Conservation (phyloP, 2,888 invertebrate genomes). For the Rapana venosa region DNA sequence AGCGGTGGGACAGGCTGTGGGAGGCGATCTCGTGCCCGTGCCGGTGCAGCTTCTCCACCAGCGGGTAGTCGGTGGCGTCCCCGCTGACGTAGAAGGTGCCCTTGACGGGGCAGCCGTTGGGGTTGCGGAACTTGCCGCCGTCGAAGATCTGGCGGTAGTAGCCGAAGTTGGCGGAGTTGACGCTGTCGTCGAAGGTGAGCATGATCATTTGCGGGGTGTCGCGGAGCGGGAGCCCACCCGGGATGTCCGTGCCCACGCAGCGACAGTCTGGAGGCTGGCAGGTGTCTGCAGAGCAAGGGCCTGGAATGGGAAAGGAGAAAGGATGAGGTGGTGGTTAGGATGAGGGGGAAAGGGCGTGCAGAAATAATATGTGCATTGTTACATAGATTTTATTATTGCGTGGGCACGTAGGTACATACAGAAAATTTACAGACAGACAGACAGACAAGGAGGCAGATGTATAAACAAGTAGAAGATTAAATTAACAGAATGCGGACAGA, state of each 20-base stretch:
- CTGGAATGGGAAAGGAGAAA: conserved; percentile 35
- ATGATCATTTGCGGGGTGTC: conserved; percentile 64
- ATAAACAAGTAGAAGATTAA: no score
- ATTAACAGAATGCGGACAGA: no score
- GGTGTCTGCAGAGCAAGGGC: conserved; percentile 49
- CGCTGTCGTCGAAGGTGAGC: conserved; percentile 67
- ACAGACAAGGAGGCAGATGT: no score
- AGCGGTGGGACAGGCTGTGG: conserved; percentile 86
- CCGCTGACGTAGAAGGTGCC: conserved; percentile 97
- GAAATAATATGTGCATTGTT: neutral
- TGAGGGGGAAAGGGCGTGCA: neutral
- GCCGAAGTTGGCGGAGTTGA: conserved; percentile 56
- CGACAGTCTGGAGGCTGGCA: conserved; percentile 56
- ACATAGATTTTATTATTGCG: no score
- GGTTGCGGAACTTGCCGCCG: conserved; percentile 79
- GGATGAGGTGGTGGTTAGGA: neutral
- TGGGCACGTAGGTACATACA: no score
- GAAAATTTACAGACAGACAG: no score
- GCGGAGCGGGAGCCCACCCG: conserved; percentile 49
- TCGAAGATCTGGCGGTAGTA: conserved; percentile 56
- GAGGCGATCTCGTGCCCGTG: conserved; percentile 98
- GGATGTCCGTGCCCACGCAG: conserved; percentile 55
- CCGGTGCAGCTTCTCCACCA: conserved; percentile 96
- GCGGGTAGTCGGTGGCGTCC: conserved; percentile 99
- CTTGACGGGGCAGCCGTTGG: conserved; percentile 85